phyloP scores from a whole-genome alignment of 2,113 vertebrate species.

The Burhinus oedicnemus region DNA sequence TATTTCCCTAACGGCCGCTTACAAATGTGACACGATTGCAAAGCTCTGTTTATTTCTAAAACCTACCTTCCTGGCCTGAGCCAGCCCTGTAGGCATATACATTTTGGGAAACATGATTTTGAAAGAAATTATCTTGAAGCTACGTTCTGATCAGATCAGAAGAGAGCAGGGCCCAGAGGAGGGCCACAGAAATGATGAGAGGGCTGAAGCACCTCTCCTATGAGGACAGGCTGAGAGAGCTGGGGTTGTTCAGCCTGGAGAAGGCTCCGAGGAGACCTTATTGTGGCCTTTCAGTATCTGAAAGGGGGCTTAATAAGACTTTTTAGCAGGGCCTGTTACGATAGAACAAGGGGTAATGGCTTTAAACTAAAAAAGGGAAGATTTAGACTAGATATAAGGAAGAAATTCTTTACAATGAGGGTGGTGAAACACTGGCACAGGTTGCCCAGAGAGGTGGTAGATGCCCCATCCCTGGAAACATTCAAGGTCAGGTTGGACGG shows the following conservation, averaged over 20 bases:
- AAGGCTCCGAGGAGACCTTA: not conserved
- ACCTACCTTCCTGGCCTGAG: not conserved
- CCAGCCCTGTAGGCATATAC: not conserved
- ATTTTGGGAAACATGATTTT: not conserved
- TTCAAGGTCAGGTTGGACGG: not conserved
- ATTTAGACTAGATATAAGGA: not conserved
- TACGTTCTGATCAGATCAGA: not conserved
- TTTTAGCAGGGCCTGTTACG: not conserved
- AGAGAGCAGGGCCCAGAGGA: not conserved
- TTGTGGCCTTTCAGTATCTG: not conserved
- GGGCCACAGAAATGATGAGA: not conserved
- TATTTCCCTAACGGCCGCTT: not conserved
- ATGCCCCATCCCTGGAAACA: not conserved
- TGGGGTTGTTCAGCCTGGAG: not conserved
- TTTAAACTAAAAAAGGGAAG: not conserved
- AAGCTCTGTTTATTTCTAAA: not conserved
- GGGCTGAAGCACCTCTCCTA: not conserved
- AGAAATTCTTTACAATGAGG: not conserved
- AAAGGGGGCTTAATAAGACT: not conserved
- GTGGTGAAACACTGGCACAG: not conserved
- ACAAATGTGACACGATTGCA: not conserved
- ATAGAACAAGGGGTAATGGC: not conserved
- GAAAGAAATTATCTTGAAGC: not conserved
- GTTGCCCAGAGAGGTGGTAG: not conserved
- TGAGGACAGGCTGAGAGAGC: not conserved